Base-by-base conservation (phyloP, 92 coral and sea anemone genomes). In the Porites lobata region DNA sequence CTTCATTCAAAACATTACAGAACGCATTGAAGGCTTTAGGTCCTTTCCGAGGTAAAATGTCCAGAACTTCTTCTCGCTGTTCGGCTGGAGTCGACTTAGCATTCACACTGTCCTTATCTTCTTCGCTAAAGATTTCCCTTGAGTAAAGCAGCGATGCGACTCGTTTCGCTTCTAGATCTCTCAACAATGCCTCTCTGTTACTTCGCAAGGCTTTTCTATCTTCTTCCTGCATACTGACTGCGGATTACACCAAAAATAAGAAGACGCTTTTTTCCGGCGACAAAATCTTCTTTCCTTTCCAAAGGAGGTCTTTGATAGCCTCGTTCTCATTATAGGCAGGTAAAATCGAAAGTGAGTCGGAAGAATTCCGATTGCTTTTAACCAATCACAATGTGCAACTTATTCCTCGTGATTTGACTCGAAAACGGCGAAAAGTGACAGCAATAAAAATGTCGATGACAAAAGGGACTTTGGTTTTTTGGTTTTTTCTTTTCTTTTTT, bases 141-240 rank as follows among this genome's bases (percentile, higher is more conserved):
- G 93, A 84, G 82, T 82, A 95, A 22, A 95, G 91, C 86, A 83
- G 88, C 2, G 98, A 95, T 69, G 98, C 95, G 38, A 94, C 91
- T 83, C 67, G 86, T 14, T 87, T 87, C 63, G 98, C 94, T 65
- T 95, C 98, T 56, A 95, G 52, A 91, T 95, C 98, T 66, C 78
- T 90, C 18, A 85, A 21, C 67, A 95, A 69, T 10, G 65, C 53
- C 82, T 70, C 71, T 18, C 96, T 82, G 63, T 95, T 82, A 38
- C 14, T 85, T 52, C 94, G 89, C 32, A 95, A 90, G n/a, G 77
- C 51, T 57, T 83, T 78, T 21, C 98, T 87, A 68, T 95, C 92
- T 65, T 86, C 78, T 21, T 88, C 90, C n/a, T 95, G 84, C 98
- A 95, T 95, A 12, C 1, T 24, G 66, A 17, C 22, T 19, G 53